Base-by-base conservation (phyloP, 1,140 invertebrate species). In the Macrosteles quadrilineatus region DNA sequence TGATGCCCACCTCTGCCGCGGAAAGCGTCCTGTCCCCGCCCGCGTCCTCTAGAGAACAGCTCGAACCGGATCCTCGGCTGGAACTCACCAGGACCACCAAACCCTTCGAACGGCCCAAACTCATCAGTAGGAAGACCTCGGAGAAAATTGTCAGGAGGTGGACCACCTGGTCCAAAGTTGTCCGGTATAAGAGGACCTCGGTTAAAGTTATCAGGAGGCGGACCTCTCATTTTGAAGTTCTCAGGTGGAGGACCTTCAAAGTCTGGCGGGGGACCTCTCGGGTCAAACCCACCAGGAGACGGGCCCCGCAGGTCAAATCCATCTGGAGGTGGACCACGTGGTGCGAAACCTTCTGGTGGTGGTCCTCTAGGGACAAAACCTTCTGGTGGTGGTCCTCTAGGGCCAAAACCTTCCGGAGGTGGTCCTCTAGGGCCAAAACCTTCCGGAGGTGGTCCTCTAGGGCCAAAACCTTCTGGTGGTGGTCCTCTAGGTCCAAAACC, bases 121-220 rank as follows among this genome's bases (percentile, higher is more conserved):
- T 53, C 64, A 32, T 53, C 70, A 0, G 32, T 40, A 27, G 65
- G 70, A 19, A 68, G 68, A 17, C 67, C 67, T 21, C 65, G 27
- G n/a, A 9, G 43, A 27, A 67, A 67, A 14, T 30, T 50, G 19
- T 67, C 65, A n/a, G 65, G 65, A 3, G 65, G 77, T 2, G 79
- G 78, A 36, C 78, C 80, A 12, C 80, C 81, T 45, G 80, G 81
- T 2, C 78, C 80, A 32, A 77, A 77, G 4, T 80, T 80, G 70
- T 82, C 78, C 0, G 78, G 78, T 14, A 74, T 75, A 36, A 77
- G 78, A 36, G 77, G 78, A 14, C 55, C 55, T 27, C 55, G 12
- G 55, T 59, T 59, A 29, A 59, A 59, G 27, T 30, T 59, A 2
- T 59, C 55, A 27, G 55, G 47, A 11, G 47, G 27, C 27, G 55